Percentiles rank a stretch among this genome's conserved stretches.
These are phyloP conservation scores for Lanistes nyassanus DNA, from an alignment of 1,140 invertebrate genomes.

Conservation along the genomic window DNA sequence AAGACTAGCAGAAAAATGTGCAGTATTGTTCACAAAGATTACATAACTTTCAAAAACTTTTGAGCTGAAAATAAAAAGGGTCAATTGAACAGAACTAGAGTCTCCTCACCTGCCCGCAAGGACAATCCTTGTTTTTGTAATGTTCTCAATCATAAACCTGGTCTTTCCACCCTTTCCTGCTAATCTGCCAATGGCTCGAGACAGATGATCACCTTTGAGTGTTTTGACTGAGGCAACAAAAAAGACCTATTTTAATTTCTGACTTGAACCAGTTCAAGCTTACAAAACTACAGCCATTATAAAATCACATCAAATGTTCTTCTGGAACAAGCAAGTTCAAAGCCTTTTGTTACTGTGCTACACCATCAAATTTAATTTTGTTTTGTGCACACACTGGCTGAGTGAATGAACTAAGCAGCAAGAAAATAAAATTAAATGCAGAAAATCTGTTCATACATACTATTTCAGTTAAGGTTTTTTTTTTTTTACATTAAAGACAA, in stretches of 20 bases:
- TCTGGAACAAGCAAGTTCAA: too few species aligned
- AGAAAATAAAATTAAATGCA: too few species aligned
- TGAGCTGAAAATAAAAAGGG: neutral
- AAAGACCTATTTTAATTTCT: neutral
- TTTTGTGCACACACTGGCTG: too few species aligned
- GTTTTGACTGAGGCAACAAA: conserved; percentile 79
- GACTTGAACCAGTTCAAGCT: too few species aligned
- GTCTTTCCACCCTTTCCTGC: conserved; percentile 98
- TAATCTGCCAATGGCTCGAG: conserved; percentile 93
- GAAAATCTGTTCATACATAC: too few species aligned
- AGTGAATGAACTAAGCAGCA: too few species aligned
- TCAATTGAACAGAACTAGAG: neutral
- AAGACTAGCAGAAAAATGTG: neutral
- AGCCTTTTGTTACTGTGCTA: too few species aligned
- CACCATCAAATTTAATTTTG: too few species aligned
- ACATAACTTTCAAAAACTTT: neutral
- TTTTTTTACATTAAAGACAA: too few species aligned
- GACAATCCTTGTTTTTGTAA: conserved; percentile 98
- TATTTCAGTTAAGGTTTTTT: too few species aligned
- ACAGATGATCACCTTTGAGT: conserved; percentile 94
- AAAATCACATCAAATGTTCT: too few species aligned
- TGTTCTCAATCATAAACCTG: conserved; percentile 99
- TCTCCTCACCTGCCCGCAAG: conserved; percentile 81
- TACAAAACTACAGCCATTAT: too few species aligned
- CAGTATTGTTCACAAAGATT: neutral